Percentiles rank a stretch among this genome's conserved stretches.
Conservation (phyloP, 2,113 vertebrate genomes). For the Hippocampus barbouri region DNA sequence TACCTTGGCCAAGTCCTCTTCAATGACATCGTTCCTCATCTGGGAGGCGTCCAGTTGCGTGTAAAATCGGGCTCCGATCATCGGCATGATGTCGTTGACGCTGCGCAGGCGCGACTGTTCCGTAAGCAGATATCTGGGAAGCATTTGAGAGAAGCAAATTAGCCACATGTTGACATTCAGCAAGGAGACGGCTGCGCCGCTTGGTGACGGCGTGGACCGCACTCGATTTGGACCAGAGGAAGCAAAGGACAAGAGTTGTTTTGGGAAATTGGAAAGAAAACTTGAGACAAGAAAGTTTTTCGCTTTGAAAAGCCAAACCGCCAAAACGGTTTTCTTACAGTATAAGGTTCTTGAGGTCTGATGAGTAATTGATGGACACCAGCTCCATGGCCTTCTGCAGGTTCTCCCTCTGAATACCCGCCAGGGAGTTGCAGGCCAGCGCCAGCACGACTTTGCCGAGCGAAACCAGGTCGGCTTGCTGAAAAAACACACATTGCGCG, state of each 20-base stretch:
- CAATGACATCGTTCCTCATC: constrained; percentile 98
- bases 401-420: constrained; percentile 98
- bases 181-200: no score
- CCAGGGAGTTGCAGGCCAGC: constrained; percentile 96
- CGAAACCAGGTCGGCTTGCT: constrained; percentile 99
- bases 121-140: constrained; percentile 89
- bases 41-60: constrained; percentile 97
- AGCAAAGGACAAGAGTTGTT: no score
- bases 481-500: constrained; percentile 1
- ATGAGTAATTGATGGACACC: constrained; percentile 99
- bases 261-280: no score
- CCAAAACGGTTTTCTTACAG: constrained; percentile 77
- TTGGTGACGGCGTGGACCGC: no score
- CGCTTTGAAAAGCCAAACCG: no score
- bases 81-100: constrained; percentile 99
- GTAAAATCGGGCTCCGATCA: constrained; percentile 98
- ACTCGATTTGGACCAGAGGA: no score
- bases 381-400: constrained; percentile 99
- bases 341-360: constrained; percentile 99
- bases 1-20: constrained; percentile 98
- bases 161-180: no score
- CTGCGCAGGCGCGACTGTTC: constrained; percentile 96
- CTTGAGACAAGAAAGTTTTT: no score
- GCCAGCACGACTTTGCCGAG: constrained; percentile 98
- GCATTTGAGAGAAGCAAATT: background rate